phyloP scores from a whole-genome alignment of 2,113 vertebrate species.

The Isurus oxyrinchus region DNA sequence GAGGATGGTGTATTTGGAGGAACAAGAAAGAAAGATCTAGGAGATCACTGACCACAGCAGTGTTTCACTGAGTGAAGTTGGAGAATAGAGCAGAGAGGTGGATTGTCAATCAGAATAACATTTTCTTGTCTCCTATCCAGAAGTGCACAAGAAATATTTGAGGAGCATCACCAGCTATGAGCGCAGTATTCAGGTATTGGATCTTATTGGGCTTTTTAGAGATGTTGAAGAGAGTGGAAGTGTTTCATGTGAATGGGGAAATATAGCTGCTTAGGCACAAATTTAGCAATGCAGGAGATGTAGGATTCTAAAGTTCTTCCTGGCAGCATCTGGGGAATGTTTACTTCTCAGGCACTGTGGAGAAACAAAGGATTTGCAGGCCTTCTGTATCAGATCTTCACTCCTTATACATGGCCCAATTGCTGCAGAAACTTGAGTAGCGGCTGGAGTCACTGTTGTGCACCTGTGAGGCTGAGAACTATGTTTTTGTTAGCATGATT shows the following conservation, averaged over 20 bases:
- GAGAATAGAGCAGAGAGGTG: neutral
- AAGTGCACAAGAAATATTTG: neutral
- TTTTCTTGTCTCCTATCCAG: neutral
- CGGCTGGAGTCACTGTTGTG: no score
- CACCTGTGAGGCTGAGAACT: no score
- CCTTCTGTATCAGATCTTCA: no score
- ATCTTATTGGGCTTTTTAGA: neutral
- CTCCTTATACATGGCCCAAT: no score
- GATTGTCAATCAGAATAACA: neutral
- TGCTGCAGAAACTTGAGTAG: no score
- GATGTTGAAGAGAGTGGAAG: neutral
- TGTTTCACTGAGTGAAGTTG: neutral
- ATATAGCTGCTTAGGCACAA: neutral
- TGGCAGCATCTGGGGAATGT: no score
- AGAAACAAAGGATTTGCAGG: no score
- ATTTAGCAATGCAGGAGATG: neutral
- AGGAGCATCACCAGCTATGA: neutral
- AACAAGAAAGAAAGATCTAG: neutral
- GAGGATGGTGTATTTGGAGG: neutral
- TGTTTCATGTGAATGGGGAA: neutral
- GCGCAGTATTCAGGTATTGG: neutral
- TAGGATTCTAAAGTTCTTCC: no score
- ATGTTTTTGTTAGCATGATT: no score
- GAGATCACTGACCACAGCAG: neutral
- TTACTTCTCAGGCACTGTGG: no score